Evolutionary conservation across 2,113 vertebrate species (phyloP).

Genomic region (Parotia lawesii): DNA sequence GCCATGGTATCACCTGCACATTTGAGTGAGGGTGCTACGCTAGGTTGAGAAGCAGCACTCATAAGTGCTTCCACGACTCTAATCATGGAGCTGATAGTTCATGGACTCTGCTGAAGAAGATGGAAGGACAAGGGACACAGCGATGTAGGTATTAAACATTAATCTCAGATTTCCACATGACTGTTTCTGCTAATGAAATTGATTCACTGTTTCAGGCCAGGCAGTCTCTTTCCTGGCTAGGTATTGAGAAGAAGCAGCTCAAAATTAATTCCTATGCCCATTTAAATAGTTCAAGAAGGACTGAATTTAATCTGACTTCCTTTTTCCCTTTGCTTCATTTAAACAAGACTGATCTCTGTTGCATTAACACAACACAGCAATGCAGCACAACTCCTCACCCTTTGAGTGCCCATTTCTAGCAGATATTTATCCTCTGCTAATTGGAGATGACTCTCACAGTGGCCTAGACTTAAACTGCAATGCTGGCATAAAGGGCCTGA

Average conservation of each 20-base stretch:
- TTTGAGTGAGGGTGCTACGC: not conserved
- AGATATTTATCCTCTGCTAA: not conserved
- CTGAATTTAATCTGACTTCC: not conserved
- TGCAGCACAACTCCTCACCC: not conserved
- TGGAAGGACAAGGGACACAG: not conserved
- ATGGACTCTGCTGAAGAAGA: not conserved
- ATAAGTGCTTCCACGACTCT: not conserved
- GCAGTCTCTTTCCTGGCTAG: not conserved
- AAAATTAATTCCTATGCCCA: not conserved
- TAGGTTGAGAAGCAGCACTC: not conserved
- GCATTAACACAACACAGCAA: not conserved
- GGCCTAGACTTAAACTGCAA: not conserved
- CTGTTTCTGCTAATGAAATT: constrained; percentile 10
- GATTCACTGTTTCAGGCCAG: not conserved
- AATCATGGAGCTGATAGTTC: not conserved
- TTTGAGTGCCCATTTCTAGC: not conserved
- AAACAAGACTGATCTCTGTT: not conserved
- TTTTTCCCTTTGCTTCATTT: not conserved
- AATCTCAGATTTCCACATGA: not conserved
- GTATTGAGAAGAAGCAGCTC: not conserved
- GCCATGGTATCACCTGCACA: not conserved
- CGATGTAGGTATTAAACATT: not conserved
- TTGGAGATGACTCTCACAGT: not conserved
- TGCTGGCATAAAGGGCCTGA: not conserved
- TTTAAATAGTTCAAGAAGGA: not conserved